Base-by-base conservation (phyloP, 1,140 invertebrate species). In the Heliconius hewitsoni region DNA sequence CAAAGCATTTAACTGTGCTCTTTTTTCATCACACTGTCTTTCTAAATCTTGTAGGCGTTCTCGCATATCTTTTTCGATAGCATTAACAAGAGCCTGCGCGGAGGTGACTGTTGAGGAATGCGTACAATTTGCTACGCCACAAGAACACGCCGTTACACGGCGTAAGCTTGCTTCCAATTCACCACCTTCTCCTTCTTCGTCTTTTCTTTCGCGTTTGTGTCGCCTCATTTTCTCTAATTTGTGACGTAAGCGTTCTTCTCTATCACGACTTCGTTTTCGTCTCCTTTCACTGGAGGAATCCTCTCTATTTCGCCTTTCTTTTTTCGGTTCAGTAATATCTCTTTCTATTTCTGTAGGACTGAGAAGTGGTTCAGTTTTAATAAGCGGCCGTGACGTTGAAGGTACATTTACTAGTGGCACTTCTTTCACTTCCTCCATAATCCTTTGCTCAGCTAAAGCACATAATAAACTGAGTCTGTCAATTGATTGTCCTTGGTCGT, bases 401-500 rank as follows among this genome's bases (percentile, higher is more conserved):
- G 85, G 74, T 30, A 85, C 72, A 80, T 73, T 87, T 18, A 75
- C 74, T 74, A 86, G 81, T 71, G 88, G 85, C 57, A 81, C 90
- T 30, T 95, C 95, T 19, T 91, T 95, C 5, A 94, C 96, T 90
- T 98, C 97, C 86, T 98, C 97, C 92, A 97, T 96, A 78, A 98
- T 97, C 76, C 97, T 95, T 86, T 98, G 97, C 86, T 98, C 97
- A 0, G 98, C 98, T 37, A 98, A 91, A 1, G 97, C 97, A 91
- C 98, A 98, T 6, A 98, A 90, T 37, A 98, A 91, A 77, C 97
- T 97, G 34, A 98, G 91, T 1, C 97, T 97, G 79, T 96, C 97
- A 1, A 97, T 95, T 16, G 94, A 92, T 77, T 93, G 93, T 8
- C 73, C 52, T 81, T 82, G 79, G 42, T 89, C 88, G 80, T 89